Conservation (phyloP, 2,797 vertebrate genomes). For the Vipera ursinii region DNA sequence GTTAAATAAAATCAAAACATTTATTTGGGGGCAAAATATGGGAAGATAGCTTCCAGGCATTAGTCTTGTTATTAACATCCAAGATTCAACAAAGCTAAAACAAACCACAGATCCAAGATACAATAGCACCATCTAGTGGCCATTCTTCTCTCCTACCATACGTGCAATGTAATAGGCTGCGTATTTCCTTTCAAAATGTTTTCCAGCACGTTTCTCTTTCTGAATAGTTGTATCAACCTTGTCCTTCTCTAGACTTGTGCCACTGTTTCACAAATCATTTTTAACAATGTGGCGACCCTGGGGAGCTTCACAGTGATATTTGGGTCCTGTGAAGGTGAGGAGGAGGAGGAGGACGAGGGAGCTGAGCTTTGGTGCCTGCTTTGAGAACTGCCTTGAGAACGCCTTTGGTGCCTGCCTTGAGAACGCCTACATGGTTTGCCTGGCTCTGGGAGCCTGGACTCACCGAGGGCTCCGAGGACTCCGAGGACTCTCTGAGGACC, state of each 20-base stretch:
- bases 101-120: background rate
- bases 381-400: no score
- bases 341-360: no score
- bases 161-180: accelerated
- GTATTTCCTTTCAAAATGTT: background rate
- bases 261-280: background rate
- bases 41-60: background rate
- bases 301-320: no score
- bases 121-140: conserved; percentile 56
- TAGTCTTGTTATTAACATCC: background rate
- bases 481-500: no score
- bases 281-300: no score
- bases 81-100: background rate
- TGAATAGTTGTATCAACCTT: background rate
- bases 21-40: background rate
- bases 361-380: no score
- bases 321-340: no score
- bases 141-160: background rate
- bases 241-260: background rate
- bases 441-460: no score
- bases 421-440: no score
- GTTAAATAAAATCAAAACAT: background rate
- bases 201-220: background rate
- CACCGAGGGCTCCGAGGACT: no score
- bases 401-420: no score